Evolutionary conservation across 2,888 invertebrate species (phyloP).

Genomic region (Suillia variegata): DNA sequence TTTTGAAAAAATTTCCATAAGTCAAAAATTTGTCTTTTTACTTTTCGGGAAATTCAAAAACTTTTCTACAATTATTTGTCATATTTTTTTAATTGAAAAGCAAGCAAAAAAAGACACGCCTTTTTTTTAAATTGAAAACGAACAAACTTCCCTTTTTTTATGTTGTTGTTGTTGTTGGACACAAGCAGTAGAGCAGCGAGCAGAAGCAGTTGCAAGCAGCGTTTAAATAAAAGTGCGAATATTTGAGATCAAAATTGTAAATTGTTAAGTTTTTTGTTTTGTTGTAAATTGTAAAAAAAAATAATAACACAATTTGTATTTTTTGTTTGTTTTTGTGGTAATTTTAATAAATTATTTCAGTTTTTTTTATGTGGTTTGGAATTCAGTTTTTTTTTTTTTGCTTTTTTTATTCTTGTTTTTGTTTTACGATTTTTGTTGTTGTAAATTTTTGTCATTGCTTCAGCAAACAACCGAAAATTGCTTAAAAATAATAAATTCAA

Average conservation of each 20-base stretch:
- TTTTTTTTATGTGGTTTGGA: conserved; percentile 16
- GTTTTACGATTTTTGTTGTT: conserved; percentile 15
- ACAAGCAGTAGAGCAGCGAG: not conserved
- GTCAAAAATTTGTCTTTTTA: conserved; percentile 36
- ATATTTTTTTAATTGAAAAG: conserved; percentile 12
- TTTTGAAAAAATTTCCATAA: conserved; percentile 46
- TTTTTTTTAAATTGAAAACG: not conserved
- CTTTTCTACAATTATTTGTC: conserved; percentile 11
- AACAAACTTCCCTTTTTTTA: not conserved
- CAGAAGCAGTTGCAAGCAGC: not conserved
- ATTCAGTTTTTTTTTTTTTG: conserved; percentile 24
- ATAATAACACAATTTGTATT: conserved; percentile 39
- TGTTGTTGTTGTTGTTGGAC: too few species aligned
- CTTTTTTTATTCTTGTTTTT: conserved; percentile 9
- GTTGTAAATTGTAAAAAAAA: conserved; percentile 44
- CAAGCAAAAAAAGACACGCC: not conserved
- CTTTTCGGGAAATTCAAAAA: too few species aligned
- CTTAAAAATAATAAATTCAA: conserved; percentile 54
- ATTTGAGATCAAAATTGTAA: conserved; percentile 55
- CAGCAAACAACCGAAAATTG: too few species aligned
- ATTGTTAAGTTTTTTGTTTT: too few species aligned
- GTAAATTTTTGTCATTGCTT: too few species aligned
- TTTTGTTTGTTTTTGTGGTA: conserved; percentile 22
- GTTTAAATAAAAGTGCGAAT: too few species aligned
- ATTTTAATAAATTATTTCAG: conserved; percentile 36